These are phyloP conservation scores for Aurelia aurita complex sp. Pacific DNA, from an alignment of 30 jellyfish, hydroid and myxozoan genomes.

Conservation along the genomic window DNA sequence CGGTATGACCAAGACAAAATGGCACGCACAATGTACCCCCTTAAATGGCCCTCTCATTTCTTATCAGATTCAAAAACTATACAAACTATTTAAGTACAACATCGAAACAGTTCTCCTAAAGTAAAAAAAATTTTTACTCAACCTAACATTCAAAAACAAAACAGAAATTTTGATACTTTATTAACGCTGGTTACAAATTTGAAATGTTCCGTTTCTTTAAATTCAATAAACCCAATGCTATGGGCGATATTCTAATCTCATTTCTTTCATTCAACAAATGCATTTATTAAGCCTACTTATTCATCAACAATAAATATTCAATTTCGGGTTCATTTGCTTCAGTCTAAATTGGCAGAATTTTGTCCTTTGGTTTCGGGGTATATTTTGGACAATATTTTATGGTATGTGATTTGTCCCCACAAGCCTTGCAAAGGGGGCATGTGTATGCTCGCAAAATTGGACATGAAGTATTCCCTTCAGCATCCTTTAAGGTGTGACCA, in stretches of 20 bases:
- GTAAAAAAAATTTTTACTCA: no score
- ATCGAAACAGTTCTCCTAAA: no score
- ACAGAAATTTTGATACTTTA: background rate
- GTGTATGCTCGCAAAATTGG: constrained; percentile 99
- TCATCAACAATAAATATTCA: constrained; percentile 4
- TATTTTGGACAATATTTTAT: constrained; percentile 97
- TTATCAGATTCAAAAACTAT: no score
- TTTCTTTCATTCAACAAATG: background rate
- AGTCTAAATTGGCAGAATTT: constrained; percentile 48
- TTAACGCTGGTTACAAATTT: background rate
- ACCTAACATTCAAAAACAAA: background rate
- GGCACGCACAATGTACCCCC: no score
- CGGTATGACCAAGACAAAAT: no score
- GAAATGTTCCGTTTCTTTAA: background rate
- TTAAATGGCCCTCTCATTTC: no score
- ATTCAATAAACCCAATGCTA: background rate
- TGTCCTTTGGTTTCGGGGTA: constrained; percentile 97
- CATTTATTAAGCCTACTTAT: background rate
- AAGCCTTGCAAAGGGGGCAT: constrained; percentile 98
- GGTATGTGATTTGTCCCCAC: constrained; percentile 95
- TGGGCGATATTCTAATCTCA: background rate
- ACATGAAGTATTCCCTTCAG: constrained; percentile 97
- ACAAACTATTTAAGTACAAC: no score
- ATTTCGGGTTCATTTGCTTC: background rate
- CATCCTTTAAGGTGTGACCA: constrained; percentile 93